Evolutionary conservation across 2,888 invertebrate species (phyloP), one percentile per base, ranked within the genome.

Genomic region (Nomada hirtipes): DNA sequence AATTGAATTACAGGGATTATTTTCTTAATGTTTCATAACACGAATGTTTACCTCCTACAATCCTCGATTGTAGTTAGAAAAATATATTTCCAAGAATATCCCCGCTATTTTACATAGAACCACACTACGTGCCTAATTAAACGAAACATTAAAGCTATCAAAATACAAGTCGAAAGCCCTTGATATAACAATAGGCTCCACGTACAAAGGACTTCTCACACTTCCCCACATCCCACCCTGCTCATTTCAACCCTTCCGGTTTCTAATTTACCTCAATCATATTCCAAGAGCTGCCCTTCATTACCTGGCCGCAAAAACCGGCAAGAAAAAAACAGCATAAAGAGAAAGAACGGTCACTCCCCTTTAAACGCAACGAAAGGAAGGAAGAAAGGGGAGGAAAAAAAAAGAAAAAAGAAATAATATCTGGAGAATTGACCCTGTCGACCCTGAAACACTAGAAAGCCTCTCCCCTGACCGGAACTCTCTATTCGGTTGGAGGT

Each of bases 401-500:
- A 15, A 50, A 2, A 9, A 50, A 23, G n/a, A 9, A 23, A 47
- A 15, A 20, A 36, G 13, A 36, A 36, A 13, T 4, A 53, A 18
- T 26, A 53, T 80, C 84, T 77, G 63, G 29, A 26, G 76, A 75
- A 53, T 87, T 82, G 83, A 85, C 85, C 85, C 55, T 70, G 65
- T 53, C 73, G 82, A 69, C 72, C 76, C 76, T 77, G 78, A 80
- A 78, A 77, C 64, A 65, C 52, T 75, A 74, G 71, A 63, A 57
- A 75, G 81, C 72, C 61, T 71, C 64, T 52, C 44, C 57, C 53
- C 47, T 47, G 63, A 63, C 86, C 59, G 78, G 53, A 7, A 79
- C 72, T 36, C 65, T 78, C 64, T 68, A 80, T 84, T 88, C 85
- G 89, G 86, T 44, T 26, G 9, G 82, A 86, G 85, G 89, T 86